Evolutionary conservation across 35 echinoderm and acorn worm genomes (phyloP), one percentile per base, ranked within the genome.

Genomic region (Ophioderma brevispina): DNA sequence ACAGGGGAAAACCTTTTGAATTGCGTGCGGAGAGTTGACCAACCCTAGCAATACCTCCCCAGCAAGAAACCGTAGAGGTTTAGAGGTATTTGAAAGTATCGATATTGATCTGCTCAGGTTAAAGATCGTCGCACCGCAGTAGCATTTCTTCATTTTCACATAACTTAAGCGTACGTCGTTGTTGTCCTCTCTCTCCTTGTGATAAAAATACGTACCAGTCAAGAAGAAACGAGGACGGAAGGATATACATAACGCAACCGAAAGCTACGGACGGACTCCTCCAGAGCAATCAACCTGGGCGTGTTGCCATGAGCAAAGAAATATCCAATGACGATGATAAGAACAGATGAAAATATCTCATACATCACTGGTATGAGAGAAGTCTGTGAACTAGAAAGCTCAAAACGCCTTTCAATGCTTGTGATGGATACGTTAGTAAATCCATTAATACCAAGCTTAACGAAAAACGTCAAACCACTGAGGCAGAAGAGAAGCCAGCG

Each of bases 361-460:
- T 86, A 86, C 21, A 70, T 75, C 10, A 37, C 25, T 17, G 84
- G 55, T 37, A 86, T 30, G 13, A 86, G 84, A 33, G 41, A 50
- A 5, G 84, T 86, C 34, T 86, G 55, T 31, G 63, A 70, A 15
- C 50, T 75, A 15, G 84, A 77, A 15, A 86, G 36, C 34, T 77
- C 70, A 34, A 86, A 86, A 8, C 84, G 55, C 28, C 55, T 42
- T 56, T 86, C 42, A 35, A 86, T 28, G 37, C 84, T 86, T 35
- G 84, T 56, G 10, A 86, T 46, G 36, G 70, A 70, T 21, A 46
- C 84, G 30, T 86, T 64, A 8, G 63, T 55, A 37, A 86, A 35
- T 0, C 84, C 84, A 33, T 86, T 86, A 55, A 86, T 55, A 33
- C 35, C 84, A 86, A 75, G 55, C 84, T 40, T 35, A 36, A 55